Evolutionary conservation across 2,797 vertebrate genomes (phyloP).

Genomic region (Gymnothorax reevesii): DNA sequence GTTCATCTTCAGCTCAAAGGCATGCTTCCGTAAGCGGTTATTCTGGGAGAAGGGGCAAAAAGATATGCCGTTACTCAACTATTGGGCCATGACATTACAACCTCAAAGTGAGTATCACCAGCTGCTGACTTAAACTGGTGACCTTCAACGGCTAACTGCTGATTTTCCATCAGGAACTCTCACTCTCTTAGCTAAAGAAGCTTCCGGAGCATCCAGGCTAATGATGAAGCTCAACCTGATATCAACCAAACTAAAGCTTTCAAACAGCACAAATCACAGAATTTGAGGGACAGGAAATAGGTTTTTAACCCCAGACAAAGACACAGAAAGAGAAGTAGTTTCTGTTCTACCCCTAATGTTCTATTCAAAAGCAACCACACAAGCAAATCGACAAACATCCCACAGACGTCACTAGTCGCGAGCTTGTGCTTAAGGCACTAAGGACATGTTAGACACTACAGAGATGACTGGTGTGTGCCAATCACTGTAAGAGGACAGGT

Average conservation of each 20-base stretch:
- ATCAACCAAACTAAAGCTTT: too few relatives aligned
- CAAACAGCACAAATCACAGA: too few relatives aligned
- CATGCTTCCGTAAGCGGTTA: constrained; percentile 90
- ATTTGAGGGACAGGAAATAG: too few relatives aligned
- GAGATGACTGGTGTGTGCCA: not conserved
- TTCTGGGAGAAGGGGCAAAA: constrained; percentile 71
- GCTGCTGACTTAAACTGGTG: not conserved
- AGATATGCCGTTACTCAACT: not conserved
- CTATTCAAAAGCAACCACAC: not conserved
- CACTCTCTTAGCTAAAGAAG: not conserved
- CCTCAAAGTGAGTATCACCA: not conserved
- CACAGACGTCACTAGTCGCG: not conserved
- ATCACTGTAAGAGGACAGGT: not conserved
- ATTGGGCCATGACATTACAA: not conserved
- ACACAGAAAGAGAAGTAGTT: not conserved
- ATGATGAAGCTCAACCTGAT: too few relatives aligned
- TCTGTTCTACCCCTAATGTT: not conserved
- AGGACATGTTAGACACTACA: not conserved
- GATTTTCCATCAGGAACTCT: not conserved
- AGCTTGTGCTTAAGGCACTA: not conserved
- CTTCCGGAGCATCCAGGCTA: too few relatives aligned
- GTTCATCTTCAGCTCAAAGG: constrained; percentile 98
- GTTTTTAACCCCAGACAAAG: not conserved
- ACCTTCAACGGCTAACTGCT: not conserved
- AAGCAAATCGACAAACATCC: not conserved